A percentile compares a stretch with the other conserved stretches of the same genome.
Conservation (phyloP, 2,888 invertebrate species). For the Piscicola geometra region DNA sequence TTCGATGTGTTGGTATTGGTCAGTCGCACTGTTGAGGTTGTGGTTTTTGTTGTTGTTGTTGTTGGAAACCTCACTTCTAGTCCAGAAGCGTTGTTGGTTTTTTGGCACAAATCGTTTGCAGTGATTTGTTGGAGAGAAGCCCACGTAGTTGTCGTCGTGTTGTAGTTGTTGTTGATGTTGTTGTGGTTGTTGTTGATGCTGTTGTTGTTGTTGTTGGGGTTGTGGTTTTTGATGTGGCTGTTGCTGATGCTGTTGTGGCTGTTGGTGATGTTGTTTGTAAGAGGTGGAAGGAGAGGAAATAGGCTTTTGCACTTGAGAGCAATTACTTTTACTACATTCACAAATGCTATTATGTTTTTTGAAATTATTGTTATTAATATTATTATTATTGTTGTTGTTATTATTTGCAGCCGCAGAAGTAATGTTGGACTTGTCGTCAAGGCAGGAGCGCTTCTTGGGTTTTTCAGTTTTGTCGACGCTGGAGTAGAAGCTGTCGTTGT, state of each 20-base stretch:
- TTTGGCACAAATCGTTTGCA: slow-evolving; percentile 18
- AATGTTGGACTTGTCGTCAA: background rate
- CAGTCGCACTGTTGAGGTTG: no score
- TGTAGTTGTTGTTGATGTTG: background rate
- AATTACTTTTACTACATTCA: no score
- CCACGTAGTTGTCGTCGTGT: slow-evolving; percentile 26
- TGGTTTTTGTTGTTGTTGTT: background rate
- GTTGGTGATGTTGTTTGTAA: background rate
- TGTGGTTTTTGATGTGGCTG: slow-evolving; percentile 16
- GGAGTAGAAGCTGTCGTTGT: no score
- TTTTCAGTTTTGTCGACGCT: no score
- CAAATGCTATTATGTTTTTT: background rate
- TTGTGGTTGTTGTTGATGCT: background rate
- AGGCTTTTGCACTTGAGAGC: no score
- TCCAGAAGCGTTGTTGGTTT: slow-evolving; percentile 33
- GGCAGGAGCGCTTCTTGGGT: no score
- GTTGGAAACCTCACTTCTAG: background rate
- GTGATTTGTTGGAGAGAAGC: background rate
- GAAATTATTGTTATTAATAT: background rate
- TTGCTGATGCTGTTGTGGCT: background rate
- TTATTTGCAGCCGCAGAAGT: background rate
- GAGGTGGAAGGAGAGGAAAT: no score
- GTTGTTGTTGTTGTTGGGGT: background rate
- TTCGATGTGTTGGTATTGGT: no score
- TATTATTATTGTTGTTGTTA: slow-evolving; percentile 16